phyloP scores from a whole-genome alignment of 1,140 invertebrate species.

The Conus betulinus region DNA sequence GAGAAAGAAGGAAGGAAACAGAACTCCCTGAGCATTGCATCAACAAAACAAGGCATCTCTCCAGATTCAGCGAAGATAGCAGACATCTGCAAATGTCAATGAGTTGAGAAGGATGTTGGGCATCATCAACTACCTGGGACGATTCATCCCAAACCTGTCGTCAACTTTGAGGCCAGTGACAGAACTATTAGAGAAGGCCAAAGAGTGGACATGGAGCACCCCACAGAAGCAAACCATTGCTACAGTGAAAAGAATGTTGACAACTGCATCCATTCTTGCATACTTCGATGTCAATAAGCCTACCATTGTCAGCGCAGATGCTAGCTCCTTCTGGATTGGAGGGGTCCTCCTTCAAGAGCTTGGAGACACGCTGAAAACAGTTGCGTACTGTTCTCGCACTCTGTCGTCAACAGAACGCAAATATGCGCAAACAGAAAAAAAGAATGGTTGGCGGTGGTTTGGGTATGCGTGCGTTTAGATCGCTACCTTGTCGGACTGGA shows the following conservation, averaged over 20 bases:
- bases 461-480: constrained; percentile 78
- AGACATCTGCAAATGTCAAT: no score
- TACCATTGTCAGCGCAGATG: constrained; percentile 52
- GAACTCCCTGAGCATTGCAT: no score
- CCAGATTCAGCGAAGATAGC: no score
- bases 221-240: constrained; percentile 25
- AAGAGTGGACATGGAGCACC: constrained; percentile 39
- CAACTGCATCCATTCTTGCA: neutral
- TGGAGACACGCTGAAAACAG: constrained; percentile 47
- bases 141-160: constrained; percentile 33
- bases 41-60: no score
- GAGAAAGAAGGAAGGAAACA: no score
- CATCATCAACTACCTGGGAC: constrained; percentile 34
- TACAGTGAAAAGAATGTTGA: constrained; percentile 41
- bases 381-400: constrained; percentile 75
- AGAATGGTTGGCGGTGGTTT: constrained; percentile 76
- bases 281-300: constrained; percentile 19
- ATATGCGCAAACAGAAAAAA: constrained; percentile 78
- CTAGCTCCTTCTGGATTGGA: constrained; percentile 47
- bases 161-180: constrained; percentile 14
- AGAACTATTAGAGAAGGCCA: constrained; percentile 38
- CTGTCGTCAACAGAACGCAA: constrained; percentile 74
- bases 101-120: constrained; percentile 2
- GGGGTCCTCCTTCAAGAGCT: constrained; percentile 42
- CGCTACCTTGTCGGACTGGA: constrained; percentile 75